phyloP scores from a whole-genome alignment of 2,797 vertebrate genomes.

The Pseudochirops corinnae region DNA sequence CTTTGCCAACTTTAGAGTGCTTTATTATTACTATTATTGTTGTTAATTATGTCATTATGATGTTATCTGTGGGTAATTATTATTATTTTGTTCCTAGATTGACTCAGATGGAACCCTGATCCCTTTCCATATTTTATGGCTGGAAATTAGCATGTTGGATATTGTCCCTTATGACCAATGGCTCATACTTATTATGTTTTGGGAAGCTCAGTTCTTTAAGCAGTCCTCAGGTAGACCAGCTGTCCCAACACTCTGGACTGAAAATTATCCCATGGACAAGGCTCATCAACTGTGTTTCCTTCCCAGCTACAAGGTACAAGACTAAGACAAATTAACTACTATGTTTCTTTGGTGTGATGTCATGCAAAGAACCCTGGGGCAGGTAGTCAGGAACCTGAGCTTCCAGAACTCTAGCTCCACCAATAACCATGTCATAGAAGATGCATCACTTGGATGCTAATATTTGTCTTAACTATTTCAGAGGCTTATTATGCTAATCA shows the following conservation, averaged over 20 bases:
- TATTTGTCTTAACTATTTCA: background rate
- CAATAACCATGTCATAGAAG: background rate
- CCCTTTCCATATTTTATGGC: background rate
- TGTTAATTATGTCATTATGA: background rate
- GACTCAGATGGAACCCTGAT: background rate
- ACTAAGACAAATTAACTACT: rapidly evolving
- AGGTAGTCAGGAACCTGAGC: background rate
- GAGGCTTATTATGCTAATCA: background rate
- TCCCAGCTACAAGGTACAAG: background rate
- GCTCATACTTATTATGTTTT: background rate
- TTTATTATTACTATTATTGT: background rate
- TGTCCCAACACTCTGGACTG: background rate
- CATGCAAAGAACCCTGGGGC: background rate
- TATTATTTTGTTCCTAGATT: too few relatives aligned
- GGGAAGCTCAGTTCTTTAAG: background rate
- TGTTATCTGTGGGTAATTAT: background rate
- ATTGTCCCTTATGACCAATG: background rate
- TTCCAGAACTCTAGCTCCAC: background rate
- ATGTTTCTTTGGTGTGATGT: too few relatives aligned
- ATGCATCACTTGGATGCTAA: background rate
- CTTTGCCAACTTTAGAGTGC: background rate
- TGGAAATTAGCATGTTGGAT: background rate
- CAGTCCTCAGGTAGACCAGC: background rate
- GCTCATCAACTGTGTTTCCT: background rate
- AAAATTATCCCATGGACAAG: background rate